A percentile compares a stretch with the other conserved stretches of the same genome.
phyloP scores from a whole-genome alignment of 1,140 invertebrate genomes.

The Saccostrea echinata region DNA sequence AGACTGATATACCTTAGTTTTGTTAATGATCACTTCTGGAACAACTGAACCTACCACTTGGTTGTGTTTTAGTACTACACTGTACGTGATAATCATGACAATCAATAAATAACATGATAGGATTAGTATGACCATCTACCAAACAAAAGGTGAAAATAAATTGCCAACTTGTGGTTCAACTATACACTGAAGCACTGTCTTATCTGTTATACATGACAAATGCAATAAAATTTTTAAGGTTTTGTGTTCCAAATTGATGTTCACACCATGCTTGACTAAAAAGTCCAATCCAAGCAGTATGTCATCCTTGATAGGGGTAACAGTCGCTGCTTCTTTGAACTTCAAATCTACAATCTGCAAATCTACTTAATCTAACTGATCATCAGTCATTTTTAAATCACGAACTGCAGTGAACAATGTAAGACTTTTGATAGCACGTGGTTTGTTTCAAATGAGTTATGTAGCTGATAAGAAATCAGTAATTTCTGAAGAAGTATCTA shows the following conservation, averaged over 20 bases:
- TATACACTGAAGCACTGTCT: background rate
- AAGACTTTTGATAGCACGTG: background rate
- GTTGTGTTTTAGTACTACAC: background rate
- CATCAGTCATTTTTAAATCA: slow-evolving; percentile 19
- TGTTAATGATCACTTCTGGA: background rate
- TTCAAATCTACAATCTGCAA: background rate
- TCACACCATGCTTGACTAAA: background rate
- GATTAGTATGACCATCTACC: background rate
- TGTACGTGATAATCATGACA: background rate
- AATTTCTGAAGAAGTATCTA: slow-evolving; percentile 49
- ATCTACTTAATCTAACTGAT: background rate
- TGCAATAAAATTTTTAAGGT: background rate
- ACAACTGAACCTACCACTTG: background rate
- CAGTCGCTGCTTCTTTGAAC: background rate
- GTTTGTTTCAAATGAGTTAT: slow-evolving; percentile 1
- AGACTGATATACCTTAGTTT: background rate
- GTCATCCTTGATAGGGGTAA: slow-evolving; percentile 32
- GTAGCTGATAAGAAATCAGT: slow-evolving; percentile 47
- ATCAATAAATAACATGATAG: slow-evolving; percentile 19
- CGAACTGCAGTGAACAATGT: slow-evolving; percentile 39
- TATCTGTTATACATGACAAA: background rate
- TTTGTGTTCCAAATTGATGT: background rate
- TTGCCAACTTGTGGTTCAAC: background rate
- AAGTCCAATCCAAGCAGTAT: slow-evolving; percentile 41
- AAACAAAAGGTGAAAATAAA: background rate